Evolutionary conservation across 1,140 invertebrate species (phyloP).

Genomic region (Triops cancriformis): DNA sequence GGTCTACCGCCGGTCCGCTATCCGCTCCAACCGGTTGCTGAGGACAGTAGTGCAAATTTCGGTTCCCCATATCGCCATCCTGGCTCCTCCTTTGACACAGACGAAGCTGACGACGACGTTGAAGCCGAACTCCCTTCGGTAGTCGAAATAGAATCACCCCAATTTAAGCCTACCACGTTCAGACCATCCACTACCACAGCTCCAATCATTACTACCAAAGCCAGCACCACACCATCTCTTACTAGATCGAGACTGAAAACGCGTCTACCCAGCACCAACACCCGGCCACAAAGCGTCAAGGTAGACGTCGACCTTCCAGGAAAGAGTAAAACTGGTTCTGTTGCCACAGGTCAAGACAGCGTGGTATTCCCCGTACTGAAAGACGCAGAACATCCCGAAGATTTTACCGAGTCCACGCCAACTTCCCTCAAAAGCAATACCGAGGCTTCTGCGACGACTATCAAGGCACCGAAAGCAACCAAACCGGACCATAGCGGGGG

Average conservation of each 20-base stretch:
- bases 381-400: background rate
- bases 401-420: background rate
- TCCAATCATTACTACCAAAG: background rate
- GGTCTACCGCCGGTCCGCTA: background rate
- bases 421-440: background rate
- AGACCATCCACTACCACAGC: background rate
- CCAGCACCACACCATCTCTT: background rate
- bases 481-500: background rate
- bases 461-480: background rate
- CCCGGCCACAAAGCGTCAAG: background rate
- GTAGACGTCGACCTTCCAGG: background rate
- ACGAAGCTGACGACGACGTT: background rate
- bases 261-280: background rate
- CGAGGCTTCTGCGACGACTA: background rate
- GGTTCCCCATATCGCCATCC: background rate
- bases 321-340: background rate
- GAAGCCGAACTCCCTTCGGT: background rate
- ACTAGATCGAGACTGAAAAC: background rate
- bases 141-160: background rate
- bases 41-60: background rate
- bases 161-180: background rate
- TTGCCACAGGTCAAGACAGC: background rate
- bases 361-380: background rate
- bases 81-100: background rate
- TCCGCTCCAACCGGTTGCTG: background rate